A percentile compares a stretch with the other conserved stretches of the same genome.
These are phyloP conservation scores for Pyrgus malvae DNA, from an alignment of 2,888 invertebrate genomes.

Conservation along the genomic window DNA sequence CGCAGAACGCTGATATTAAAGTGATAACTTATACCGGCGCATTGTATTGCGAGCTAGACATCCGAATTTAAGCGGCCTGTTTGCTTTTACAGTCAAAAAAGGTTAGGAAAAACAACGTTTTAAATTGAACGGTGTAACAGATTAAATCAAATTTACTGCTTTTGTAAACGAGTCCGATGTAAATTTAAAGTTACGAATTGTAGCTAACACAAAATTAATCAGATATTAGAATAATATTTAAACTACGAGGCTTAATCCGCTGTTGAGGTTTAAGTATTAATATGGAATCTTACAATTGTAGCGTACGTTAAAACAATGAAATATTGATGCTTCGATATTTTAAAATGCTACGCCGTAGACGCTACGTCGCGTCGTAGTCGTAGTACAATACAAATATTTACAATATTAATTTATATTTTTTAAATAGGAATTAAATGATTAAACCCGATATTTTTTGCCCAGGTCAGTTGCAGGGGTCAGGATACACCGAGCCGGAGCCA, in stretches of 20 bases:
- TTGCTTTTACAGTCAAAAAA: conserved; percentile 18
- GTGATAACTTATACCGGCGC: conserved; percentile 36
- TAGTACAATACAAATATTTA: no score
- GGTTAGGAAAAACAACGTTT: conserved; percentile 16
- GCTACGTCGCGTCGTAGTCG: no score
- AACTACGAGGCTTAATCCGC: no score
- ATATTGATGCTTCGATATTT: no score
- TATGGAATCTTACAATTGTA: no score
- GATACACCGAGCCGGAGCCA: conserved; percentile 80
- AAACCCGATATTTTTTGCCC: conserved; percentile 27
- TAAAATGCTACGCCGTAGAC: no score
- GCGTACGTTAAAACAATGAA: no score
- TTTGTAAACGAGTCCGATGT: not conserved
- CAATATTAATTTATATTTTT: no score
- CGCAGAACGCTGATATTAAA: conserved; percentile 38
- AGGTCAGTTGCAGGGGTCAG: conserved; percentile 74
- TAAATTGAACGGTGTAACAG: not conserved
- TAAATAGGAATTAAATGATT: no score
- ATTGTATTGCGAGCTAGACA: conserved; percentile 37
- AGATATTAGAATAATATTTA: no score
- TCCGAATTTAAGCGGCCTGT: conserved; percentile 28
- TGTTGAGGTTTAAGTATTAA: no score
- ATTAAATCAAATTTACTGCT: not conserved
- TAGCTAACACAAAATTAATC: no score
- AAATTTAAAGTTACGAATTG: not conserved